A percentile compares a stretch with the other conserved stretches of the same genome.
Conservation (phyloP, 2,888 invertebrate species). For the Pelosia muscerda region DNA sequence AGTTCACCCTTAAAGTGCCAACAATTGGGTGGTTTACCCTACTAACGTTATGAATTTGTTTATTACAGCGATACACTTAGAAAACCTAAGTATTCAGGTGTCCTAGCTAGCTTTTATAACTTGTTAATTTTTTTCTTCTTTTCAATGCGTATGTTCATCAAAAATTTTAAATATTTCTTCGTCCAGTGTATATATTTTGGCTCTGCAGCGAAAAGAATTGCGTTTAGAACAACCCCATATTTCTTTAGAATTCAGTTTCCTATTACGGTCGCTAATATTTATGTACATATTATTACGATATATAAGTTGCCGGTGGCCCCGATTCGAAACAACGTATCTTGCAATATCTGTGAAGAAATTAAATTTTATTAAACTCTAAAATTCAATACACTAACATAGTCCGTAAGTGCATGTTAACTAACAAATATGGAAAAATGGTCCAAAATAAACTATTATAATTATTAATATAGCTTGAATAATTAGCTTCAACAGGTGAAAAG, state of each 20-base stretch:
- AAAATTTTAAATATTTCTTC: slow-evolving; percentile 13
- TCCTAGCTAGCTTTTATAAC: neutral
- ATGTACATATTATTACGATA: slow-evolving; percentile 15
- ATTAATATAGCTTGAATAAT: no score
- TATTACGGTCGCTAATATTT: slow-evolving; percentile 17
- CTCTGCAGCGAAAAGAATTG: slow-evolving; percentile 18
- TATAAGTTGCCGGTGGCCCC: slow-evolving; percentile 12
- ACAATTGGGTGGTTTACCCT: no score
- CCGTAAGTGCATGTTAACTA: no score
- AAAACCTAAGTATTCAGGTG: no score
- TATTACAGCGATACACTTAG: neutral
- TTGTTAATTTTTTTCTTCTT: neutral
- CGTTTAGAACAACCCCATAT: slow-evolving; percentile 21
- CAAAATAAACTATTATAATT: no score
- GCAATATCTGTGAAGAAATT: slow-evolving; percentile 19
- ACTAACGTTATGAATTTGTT: neutral
- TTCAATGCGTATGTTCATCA: slow-evolving; percentile 25
- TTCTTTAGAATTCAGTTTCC: slow-evolving; percentile 2
- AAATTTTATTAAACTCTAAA: neutral
- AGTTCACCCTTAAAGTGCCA: no score
- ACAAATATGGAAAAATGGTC: no score
- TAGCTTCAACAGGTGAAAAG: no score
- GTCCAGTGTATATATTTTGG: slow-evolving; percentile 18
- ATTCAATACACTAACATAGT: no score
- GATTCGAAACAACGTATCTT: slow-evolving; percentile 2